phyloP scores from a whole-genome alignment of 2,113 vertebrate genomes.

The Heterocephalus glaber region DNA sequence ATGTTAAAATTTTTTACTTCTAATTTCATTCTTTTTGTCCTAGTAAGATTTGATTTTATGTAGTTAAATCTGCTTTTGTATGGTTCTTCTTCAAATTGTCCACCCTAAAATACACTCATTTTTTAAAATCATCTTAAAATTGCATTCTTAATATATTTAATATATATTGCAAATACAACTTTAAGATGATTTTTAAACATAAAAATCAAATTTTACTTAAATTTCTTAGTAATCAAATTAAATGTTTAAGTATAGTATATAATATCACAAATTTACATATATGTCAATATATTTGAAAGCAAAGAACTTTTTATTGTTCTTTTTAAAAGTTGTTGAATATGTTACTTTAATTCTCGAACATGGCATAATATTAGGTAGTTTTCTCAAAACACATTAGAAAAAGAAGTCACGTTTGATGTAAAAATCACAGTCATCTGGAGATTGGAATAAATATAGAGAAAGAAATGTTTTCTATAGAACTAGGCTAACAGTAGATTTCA shows the following conservation, averaged over 20 bases:
- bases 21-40: neutral
- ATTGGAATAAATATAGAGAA: neutral
- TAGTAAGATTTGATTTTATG: neutral
- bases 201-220: neutral
- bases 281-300: neutral
- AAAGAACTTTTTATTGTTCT: neutral
- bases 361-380: neutral
- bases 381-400: neutral
- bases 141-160: neutral
- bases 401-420: neutral
- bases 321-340: neutral
- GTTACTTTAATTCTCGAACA: neutral
- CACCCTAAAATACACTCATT: neutral
- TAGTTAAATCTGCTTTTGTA: neutral
- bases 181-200: neutral
- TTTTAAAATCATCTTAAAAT: neutral
- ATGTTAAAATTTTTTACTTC: neutral
- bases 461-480: neutral
- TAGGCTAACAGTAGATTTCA: conserved; percentile 31
- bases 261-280: neutral
- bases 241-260: neutral
- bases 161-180: neutral
- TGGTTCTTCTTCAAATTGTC: neutral
- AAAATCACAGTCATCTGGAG: neutral
- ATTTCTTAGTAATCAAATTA: conserved; percentile 8